Conservation (phyloP, 2,888 invertebrate genomes). For the Aphrophora alni region DNA sequence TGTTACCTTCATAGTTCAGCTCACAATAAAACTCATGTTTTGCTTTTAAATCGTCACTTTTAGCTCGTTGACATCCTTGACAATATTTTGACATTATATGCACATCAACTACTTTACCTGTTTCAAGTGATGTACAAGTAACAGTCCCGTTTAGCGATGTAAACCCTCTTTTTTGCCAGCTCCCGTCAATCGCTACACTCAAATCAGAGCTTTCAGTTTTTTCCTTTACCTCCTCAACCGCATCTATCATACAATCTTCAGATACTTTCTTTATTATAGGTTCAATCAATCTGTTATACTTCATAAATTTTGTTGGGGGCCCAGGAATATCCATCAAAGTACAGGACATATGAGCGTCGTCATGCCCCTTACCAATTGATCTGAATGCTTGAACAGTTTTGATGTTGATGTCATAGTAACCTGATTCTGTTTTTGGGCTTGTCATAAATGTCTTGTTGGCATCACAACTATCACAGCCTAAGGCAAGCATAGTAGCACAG, state of each 20-base stretch:
- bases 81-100: no score
- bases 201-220: no score
- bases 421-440: neutral
- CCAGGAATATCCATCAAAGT: neutral
- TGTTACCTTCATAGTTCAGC: no score
- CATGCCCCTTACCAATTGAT: neutral
- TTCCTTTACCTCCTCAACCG: neutral
- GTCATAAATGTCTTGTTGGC: neutral
- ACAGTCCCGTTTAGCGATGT: no score
- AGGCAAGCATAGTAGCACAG: neutral
- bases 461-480: neutral
- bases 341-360: neutral
- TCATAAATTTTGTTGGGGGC: neutral
- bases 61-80: no score
- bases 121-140: no score
- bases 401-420: neutral
- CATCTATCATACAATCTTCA: neutral
- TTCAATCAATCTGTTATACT: neutral
- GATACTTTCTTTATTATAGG: neutral
- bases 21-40: no score
- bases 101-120: no score
- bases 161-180: no score
- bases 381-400: neutral
- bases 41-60: no score
- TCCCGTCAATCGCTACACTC: no score